Percentiles rank a stretch among this genome's conserved stretches.
Conservation (phyloP, 2,113 vertebrate species). For the Trichomycterus rosablanca region DNA sequence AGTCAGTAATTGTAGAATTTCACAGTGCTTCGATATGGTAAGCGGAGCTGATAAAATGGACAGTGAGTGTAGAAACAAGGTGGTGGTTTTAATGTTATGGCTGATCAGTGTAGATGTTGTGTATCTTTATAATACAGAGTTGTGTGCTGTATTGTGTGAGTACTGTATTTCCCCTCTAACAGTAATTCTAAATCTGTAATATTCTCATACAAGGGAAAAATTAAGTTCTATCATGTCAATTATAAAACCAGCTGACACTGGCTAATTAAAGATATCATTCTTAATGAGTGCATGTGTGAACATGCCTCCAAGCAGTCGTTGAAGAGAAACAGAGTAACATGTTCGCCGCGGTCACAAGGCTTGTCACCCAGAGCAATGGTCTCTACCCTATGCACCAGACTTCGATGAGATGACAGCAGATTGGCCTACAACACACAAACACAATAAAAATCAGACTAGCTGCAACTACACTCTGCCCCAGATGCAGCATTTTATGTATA, state of each 20-base stretch:
- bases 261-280: conserved; percentile 2
- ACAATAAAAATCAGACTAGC: background rate
- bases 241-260: background rate
- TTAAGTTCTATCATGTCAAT: background rate
- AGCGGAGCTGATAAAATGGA: too few relatives aligned
- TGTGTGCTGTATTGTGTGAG: too few relatives aligned
- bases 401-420: conserved; percentile 92
- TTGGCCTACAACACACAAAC: conserved; percentile 76
- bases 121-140: too few relatives aligned
- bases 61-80: too few relatives aligned
- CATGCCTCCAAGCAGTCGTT: conserved; percentile 93
- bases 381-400: conserved; percentile 85
- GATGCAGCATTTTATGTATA: background rate
- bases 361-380: conserved; percentile 87
- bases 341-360: conserved; percentile 91
- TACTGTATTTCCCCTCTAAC: too few relatives aligned
- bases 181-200: too few relatives aligned
- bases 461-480: background rate
- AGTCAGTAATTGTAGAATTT: too few relatives aligned
- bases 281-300: conserved; percentile 10
- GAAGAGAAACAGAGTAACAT: conserved; percentile 95
- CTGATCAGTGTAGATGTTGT: too few relatives aligned
- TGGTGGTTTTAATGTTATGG: too few relatives aligned
- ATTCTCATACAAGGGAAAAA: too few relatives aligned
- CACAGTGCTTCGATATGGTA: too few relatives aligned